Percentiles rank a stretch among this genome's conserved stretches.
phyloP scores from a whole-genome alignment of 2,797 vertebrate genomes.

The Ptychobarbus kaznakovi region DNA sequence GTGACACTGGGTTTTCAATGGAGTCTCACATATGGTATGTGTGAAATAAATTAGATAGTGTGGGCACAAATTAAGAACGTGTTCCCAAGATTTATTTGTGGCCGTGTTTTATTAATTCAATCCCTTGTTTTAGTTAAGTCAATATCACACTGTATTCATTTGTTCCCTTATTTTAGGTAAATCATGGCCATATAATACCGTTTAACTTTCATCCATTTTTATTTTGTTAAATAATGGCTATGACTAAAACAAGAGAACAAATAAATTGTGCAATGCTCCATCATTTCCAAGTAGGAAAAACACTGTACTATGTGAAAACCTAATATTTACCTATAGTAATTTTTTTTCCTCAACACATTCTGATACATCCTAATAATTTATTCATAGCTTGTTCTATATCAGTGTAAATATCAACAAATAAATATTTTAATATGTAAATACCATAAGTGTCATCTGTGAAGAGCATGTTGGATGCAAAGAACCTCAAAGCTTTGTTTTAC shows the following conservation, averaged over 20 bases:
- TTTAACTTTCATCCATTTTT: neutral
- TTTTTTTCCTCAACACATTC: neutral
- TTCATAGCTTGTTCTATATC: neutral
- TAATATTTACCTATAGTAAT: neutral
- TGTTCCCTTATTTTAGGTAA: neutral
- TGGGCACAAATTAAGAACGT: neutral
- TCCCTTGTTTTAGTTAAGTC: neutral
- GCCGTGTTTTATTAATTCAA: neutral
- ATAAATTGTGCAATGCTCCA: neutral
- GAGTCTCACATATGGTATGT: neutral
- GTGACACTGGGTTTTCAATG: neutral
- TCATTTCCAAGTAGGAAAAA: neutral
- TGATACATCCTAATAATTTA: neutral
- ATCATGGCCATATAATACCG: neutral
- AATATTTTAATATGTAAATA: conserved; percentile 27
- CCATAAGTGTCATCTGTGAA: neutral
- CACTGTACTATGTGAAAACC: neutral
- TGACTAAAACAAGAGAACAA: neutral
- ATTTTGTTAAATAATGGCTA: neutral
- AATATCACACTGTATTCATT: neutral
- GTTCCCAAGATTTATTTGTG: neutral
- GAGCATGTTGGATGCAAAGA: neutral
- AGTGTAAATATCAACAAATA: conserved; percentile 28
- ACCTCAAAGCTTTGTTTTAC: conserved; percentile 29
- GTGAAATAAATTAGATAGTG: neutral